These are phyloP conservation scores for Theocolax elegans DNA, from an alignment of 1,140 invertebrate genomes.

Conservation along the genomic window DNA sequence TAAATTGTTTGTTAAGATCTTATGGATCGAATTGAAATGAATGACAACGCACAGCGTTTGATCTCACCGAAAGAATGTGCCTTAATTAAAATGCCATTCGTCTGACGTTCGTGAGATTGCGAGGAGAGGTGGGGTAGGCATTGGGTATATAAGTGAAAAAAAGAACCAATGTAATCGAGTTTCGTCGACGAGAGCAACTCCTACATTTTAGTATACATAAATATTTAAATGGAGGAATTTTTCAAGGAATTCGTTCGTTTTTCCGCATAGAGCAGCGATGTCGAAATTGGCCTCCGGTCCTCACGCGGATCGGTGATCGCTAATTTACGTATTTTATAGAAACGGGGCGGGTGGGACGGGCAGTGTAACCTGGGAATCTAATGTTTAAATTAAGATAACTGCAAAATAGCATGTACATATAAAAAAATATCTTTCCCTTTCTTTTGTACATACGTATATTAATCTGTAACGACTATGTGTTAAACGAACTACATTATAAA, in stretches of 20 bases:
- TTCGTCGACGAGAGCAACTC: constrained; percentile 30
- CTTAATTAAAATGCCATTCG: constrained; percentile 36
- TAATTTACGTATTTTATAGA: constrained; percentile 26
- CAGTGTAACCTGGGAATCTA: constrained; percentile 21
- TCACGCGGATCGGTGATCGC: not conserved
- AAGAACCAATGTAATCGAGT: constrained; percentile 13
- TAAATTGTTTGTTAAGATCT: constrained; percentile 31
- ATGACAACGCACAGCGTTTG: constrained; percentile 37
- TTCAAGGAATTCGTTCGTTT: constrained; percentile 15
- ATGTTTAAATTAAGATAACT: constrained; percentile 23
- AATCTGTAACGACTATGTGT: constrained; percentile 21
- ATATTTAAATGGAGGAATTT: constrained; percentile 18
- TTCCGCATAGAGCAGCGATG: constrained; percentile 7
- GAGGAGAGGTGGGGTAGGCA: not conserved
- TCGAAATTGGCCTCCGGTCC: not conserved
- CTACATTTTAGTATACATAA: constrained; percentile 10
- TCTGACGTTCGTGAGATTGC: constrained; percentile 21
- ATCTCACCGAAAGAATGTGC: constrained; percentile 41
- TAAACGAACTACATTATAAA: constrained; percentile 24
- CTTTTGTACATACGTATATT: constrained; percentile 38
- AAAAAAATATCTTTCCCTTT: not conserved
- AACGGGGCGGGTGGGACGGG: not conserved
- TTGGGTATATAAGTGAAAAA: not conserved
- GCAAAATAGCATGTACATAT: constrained; percentile 29
- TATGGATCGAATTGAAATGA: constrained; percentile 19